Conservation (phyloP, 2,113 vertebrate genomes). For the Heteronetta atricapilla region DNA sequence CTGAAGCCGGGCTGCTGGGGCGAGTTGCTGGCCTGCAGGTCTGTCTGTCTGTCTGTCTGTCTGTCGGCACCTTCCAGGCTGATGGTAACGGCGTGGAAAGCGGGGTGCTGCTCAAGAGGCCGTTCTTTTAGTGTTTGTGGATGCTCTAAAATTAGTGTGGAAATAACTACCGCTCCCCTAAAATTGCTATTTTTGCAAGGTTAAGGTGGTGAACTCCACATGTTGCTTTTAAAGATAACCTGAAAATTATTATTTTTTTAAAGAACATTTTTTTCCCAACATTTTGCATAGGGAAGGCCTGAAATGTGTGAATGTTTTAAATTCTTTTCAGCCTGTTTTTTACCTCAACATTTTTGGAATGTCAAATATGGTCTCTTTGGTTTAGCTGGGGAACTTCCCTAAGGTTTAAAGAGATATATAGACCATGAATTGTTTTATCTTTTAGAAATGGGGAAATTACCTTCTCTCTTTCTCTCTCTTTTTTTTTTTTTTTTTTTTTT, state of each 20-base stretch:
- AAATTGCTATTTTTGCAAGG: neutral
- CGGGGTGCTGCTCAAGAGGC: neutral
- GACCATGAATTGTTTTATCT: neutral
- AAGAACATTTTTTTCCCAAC: neutral
- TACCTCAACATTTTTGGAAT: neutral
- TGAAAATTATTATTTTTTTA: neutral
- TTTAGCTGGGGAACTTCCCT: neutral
- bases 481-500: too few species aligned
- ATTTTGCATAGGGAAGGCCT: neutral
- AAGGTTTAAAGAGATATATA: neutral
- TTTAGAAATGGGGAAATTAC: neutral
- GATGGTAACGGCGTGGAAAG: neutral
- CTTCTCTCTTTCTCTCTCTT: too few species aligned
- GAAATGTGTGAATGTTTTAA: neutral
- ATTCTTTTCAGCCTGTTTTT: neutral
- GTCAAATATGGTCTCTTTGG: neutral
- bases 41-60: neutral
- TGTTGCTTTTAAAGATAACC: neutral
- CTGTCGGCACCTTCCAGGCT: neutral
- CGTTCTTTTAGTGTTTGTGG: neutral
- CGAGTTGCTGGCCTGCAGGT: rapidly evolving
- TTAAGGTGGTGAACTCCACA: neutral
- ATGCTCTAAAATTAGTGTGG: neutral
- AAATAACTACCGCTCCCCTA: neutral
- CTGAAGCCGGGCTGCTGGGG: neutral